Percentiles rank a stretch among this genome's conserved stretches.
Conservation (phyloP, 2,888 invertebrate genomes). For the Zeuzera pyrina region DNA sequence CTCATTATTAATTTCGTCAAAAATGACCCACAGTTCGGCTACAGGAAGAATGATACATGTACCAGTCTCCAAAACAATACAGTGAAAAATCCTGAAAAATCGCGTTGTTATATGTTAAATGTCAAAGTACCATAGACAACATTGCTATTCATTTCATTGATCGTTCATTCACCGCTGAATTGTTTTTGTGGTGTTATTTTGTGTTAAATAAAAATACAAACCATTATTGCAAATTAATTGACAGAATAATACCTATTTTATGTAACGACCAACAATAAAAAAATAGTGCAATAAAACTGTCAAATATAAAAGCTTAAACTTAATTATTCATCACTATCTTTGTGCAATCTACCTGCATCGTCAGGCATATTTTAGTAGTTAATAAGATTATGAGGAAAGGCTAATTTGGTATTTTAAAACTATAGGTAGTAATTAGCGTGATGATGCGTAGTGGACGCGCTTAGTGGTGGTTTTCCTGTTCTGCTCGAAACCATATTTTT, state of each 20-base stretch:
- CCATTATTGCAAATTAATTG: constrained; percentile 40
- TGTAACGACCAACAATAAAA: constrained; percentile 40
- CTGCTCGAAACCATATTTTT: too few species aligned
- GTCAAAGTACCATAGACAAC: constrained; percentile 46
- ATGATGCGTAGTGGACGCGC: too few species aligned
- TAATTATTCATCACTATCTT: constrained; percentile 38
- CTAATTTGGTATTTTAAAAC: too few species aligned
- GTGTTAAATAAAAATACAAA: constrained; percentile 62
- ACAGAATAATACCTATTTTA: constrained; percentile 29
- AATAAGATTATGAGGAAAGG: too few species aligned
- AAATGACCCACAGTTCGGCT: too few species aligned
- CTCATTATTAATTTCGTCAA: too few species aligned
- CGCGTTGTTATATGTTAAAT: too few species aligned
- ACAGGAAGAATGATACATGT: too few species aligned
- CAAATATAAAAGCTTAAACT: constrained; percentile 33
- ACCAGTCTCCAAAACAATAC: too few species aligned
- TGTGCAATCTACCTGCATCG: constrained; percentile 65
- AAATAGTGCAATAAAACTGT: constrained; percentile 54
- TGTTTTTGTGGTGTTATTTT: constrained; percentile 69
- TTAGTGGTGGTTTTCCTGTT: too few species aligned
- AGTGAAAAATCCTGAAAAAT: too few species aligned
- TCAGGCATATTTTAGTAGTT: constrained; percentile 20
- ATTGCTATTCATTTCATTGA: constrained; percentile 49
- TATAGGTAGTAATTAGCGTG: too few species aligned
- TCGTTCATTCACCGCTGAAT: constrained; percentile 73